Conservation (phyloP, 2,888 invertebrate genomes). For the Stenchaetothrips biformis region DNA sequence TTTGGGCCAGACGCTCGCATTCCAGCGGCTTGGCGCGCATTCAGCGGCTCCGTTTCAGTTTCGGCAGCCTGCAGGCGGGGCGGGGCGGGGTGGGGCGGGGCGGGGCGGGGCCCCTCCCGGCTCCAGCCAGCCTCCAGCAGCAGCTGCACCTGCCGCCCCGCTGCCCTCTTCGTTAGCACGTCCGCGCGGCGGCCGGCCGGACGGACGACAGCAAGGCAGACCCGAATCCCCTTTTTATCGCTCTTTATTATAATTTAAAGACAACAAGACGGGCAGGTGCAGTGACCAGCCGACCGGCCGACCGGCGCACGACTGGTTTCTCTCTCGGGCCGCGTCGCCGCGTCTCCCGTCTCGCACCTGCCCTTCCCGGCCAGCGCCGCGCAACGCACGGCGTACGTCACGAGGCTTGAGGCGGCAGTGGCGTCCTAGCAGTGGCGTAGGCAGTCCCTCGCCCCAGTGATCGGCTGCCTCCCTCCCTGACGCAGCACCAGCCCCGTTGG, state of each 20-base stretch:
- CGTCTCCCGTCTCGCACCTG: background rate
- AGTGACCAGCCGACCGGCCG: background rate
- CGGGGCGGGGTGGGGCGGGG: background rate
- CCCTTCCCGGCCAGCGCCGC: background rate
- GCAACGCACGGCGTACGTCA: background rate
- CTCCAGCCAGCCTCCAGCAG: background rate
- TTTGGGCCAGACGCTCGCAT: too few relatives aligned
- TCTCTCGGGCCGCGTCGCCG: background rate
- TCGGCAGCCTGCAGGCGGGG: background rate
- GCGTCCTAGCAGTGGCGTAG: too few relatives aligned
- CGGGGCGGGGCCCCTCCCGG: background rate
- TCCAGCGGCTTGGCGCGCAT: background rate
- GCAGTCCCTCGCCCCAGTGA: too few relatives aligned
- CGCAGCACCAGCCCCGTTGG: too few relatives aligned
- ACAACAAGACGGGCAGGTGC: slow-evolving; percentile 12
- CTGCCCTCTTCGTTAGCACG: too few relatives aligned
- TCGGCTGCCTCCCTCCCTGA: too few relatives aligned
- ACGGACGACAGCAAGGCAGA: background rate
- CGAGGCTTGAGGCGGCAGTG: too few relatives aligned
- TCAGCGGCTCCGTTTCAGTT: background rate
- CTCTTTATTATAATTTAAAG: slow-evolving; percentile 24
- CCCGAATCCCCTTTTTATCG: slow-evolving; percentile 18
- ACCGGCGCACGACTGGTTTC: background rate
- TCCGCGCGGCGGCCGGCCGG: too few relatives aligned
- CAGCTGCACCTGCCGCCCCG: background rate